These are phyloP conservation scores for Ips nitidus DNA, from an alignment of 1,140 invertebrate genomes.

Conservation along the genomic window DNA sequence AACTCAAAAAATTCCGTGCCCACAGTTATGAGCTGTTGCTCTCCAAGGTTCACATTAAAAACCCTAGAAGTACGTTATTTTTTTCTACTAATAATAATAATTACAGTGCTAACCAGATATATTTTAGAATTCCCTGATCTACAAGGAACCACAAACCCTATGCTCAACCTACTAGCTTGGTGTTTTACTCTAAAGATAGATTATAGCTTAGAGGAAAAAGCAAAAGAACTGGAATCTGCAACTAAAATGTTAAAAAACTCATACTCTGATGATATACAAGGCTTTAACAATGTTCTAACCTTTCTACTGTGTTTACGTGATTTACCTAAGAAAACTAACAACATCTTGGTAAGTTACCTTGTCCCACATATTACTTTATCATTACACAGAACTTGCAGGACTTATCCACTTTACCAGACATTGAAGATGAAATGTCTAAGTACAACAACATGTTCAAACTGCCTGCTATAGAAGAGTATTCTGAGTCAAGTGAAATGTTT, in stretches of 20 bases:
- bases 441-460: slow-evolving; percentile 25
- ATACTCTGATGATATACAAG: slow-evolving; percentile 31
- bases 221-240: slow-evolving; percentile 38
- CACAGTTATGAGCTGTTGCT: slow-evolving; percentile 24
- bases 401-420: slow-evolving; percentile 35
- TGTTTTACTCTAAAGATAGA: slow-evolving; percentile 41
- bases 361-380: neutral
- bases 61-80: slow-evolving; percentile 13
- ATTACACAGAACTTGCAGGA: slow-evolving; percentile 27
- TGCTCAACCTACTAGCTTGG: slow-evolving; percentile 46
- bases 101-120: neutral
- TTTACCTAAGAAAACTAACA: slow-evolving; percentile 35
- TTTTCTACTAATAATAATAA: slow-evolving; percentile 1
- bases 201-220: slow-evolving; percentile 41
- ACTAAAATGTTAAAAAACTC: slow-evolving; percentile 33
- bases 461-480: neutral
- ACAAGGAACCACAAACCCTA: slow-evolving; percentile 39
- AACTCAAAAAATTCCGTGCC: slow-evolving; percentile 3
- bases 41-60: slow-evolving; percentile 1
- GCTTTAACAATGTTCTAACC: slow-evolving; percentile 37
- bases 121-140: slow-evolving; percentile 40
- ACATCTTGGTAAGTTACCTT: slow-evolving; percentile 34
- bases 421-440: slow-evolving; percentile 30
- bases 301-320: slow-evolving; percentile 43
- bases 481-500: slow-evolving; percentile 15